Evolutionary conservation across 2,113 vertebrate genomes (phyloP), one percentile per base, ranked within the genome.

Genomic region (Paralichthys olivaceus): DNA sequence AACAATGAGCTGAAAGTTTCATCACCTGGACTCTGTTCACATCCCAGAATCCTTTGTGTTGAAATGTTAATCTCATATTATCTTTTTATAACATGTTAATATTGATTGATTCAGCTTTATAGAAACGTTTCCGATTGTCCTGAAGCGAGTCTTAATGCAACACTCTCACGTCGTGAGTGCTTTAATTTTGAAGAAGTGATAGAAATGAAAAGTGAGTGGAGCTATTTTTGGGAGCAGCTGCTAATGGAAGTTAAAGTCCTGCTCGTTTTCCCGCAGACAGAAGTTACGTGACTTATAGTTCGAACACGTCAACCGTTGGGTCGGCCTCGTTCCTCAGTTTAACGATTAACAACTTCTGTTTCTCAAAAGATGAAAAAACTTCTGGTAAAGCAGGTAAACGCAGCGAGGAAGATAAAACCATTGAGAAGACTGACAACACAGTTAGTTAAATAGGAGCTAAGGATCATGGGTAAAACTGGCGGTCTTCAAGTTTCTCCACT

Each of bases 151-250:
- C 29, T 34, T 34, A 23, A 17, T 17, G 17, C 28, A 60, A 34
- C 58, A n/a, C 56, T 58, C 26, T 22, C 20, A 29, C 4, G 19
- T 22, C 23, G 4, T 13, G 1, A 28, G 17, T 11, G 1, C 19
- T 72, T 65, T 49, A 2, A 47, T 65, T 62, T 43, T 15, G 13
- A 22, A 57, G 55, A 7, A 25, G 63, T 49, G n/a, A 49, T 47
- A 4, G 62, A 49, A 13, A 4, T 29, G 9, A 4, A 4, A 5
- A 29, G 26, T 47, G 26, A 51, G 3, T n/a, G 25, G 43, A 54
- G 64, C 26, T 54, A 34, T 34, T 29, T 7, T 12, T 20, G 19
- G 28, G 20, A 12, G 26, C 62, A 22, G 37, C 17, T 26, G 23
- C 1, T 15, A 22, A 23, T 5, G n/a, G 4, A 19, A 25, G 37